Base-by-base conservation (phyloP, 2,888 invertebrate species). In the Hydraecia micacea region DNA sequence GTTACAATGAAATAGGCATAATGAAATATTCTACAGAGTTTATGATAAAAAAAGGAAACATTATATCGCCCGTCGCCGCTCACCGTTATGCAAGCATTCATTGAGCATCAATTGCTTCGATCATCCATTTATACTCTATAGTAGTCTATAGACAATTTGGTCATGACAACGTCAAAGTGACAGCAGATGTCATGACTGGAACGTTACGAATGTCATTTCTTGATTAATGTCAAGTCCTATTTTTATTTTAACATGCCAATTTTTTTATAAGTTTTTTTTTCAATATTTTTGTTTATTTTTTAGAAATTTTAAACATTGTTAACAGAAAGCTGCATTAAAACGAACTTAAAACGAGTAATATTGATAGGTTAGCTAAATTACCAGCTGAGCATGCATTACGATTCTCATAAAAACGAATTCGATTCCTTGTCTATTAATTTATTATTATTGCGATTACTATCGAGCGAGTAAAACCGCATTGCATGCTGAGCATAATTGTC, bases 1-100 rank as follows among this genome's bases (percentile, higher is more conserved):
- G 84, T 88, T 93, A 94, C 89, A 93, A 93, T 94, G 92, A 94
- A 94, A 92, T 95, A 94, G 93, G 93, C 93, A 93, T 94, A 93
- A 93, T 93, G 89, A 93, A 93, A 87, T 93, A 93, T 92, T 84
- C 94, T 95, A 95, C 93, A 91, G 90, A 94, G 85, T 93, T 89
- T 93, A 93, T 90, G 91, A 91, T 92, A 91, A 91, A 93, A 93
- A 93, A 93, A 92, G 90, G 89, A 92, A 92, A 91, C 88, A 81
- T 89, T 81, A 81, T 84, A 80, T 85, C 83, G 87, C 88, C 90
- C 86, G 91, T 86, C 92, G 90, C 89, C 90, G 88, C 87, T 86
- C 82, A 87, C 84, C 74, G 86, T 80, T 76, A 87, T 85, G 88
- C 89, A 89, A 89, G 86, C 89, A 81, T 86, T 42, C 75, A 80